These are phyloP conservation scores for Orycteropus afer DNA, from an alignment of 2,113 vertebrate species.

Conservation along the genomic window DNA sequence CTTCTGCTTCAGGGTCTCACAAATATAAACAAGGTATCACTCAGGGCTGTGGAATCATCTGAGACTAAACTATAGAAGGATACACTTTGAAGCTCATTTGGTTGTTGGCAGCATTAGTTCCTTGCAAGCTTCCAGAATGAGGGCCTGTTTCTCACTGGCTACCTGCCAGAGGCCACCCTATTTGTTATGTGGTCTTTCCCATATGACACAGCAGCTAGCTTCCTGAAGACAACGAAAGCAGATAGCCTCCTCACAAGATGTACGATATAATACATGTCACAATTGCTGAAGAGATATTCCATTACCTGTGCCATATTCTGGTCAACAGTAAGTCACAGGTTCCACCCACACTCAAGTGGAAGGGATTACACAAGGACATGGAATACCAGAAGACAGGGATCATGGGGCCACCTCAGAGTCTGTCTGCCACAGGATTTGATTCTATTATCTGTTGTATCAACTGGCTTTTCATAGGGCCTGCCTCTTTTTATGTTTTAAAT, in stretches of 20 bases:
- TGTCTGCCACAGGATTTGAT: neutral
- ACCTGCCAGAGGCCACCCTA: neutral
- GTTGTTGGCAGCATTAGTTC: neutral
- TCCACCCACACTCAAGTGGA: neutral
- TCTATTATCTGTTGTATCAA: neutral
- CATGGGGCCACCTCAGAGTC: too few species aligned
- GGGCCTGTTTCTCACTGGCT: neutral
- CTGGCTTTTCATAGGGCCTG: neutral
- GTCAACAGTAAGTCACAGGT: neutral
- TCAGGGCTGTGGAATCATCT: neutral
- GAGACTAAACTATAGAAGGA: neutral
- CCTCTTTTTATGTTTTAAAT: neutral
- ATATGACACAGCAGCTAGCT: neutral
- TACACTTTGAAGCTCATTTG: neutral
- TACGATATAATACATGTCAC: neutral
- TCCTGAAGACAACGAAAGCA: neutral
- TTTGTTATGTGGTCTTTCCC: neutral
- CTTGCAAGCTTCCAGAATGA: neutral
- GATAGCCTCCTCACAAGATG: neutral
- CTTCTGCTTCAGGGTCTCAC: neutral
- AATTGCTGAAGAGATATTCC: neutral
- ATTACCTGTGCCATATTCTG: neutral
- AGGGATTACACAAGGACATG: neutral
- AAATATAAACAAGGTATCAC: neutral
- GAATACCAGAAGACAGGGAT: neutral